Evolutionary conservation across 2,113 vertebrate species (phyloP), one percentile per base, ranked within the genome.

Genomic region (Anthoscopus minutus): DNA sequence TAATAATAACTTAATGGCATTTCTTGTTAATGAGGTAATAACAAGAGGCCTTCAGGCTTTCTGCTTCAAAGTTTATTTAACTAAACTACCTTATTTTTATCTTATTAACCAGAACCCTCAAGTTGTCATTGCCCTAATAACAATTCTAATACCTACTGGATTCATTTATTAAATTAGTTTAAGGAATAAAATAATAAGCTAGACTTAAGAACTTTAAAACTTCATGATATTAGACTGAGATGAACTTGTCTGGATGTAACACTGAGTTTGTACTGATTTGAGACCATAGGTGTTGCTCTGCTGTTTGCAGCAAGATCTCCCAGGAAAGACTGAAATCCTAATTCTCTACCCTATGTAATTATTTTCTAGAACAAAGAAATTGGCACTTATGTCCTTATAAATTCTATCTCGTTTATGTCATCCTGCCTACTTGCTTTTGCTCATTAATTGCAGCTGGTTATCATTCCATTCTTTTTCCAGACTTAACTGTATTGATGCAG

Each of bases 1-100:
- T 88, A 94, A 89, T 56, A 95, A 93, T 21, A 94, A 86, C 76
- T 94, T 96, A 74, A 94, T 79, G 57, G 83, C 71, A 84, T 89
- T 92, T 92, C 92, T 89, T 95, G 94, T 95, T 97, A 97, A 97
- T 89, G 94, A 95, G 86, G 86, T 60, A 96, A 86, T 96, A 96
- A 96, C 77, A 94, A 83, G 64, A 94, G 24, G 86, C 77, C 86
- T 96, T 93, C 65, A 79, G 85, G 76, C 86, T 93, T 96, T 92
- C 47, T 85, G 88, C 85, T 93, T 92, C 81, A 15, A 94, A 90
- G 93, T 95, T 96, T 96, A 95, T 92, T 95, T 95, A 96, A 92
- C 69, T 51, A 77, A 91, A 93, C 57, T 89, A 93, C 69, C 92
- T 79, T 54, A 85, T 65, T 91, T 94, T 89, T 93, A 90, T 84